Percentiles rank a stretch among this genome's conserved stretches.
Evolutionary conservation across 2,113 vertebrate genomes (phyloP).

Genomic region (Caranx ignobilis): DNA sequence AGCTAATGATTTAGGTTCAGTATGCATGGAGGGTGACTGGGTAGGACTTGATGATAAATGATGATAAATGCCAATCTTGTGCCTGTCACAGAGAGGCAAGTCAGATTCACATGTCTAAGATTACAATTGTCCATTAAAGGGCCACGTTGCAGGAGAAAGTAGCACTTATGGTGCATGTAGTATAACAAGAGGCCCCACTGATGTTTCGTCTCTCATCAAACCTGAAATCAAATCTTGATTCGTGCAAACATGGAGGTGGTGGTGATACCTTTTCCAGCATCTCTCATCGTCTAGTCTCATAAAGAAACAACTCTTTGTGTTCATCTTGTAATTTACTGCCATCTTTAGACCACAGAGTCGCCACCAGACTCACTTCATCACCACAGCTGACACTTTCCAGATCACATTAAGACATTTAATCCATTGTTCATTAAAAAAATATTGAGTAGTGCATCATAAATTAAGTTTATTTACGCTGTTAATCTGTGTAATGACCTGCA

Average conservation of each 20-base stretch:
- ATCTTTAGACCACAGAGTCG: too few relatives aligned
- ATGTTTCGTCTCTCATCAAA: not conserved
- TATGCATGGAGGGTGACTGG: not conserved
- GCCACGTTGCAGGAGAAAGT: not conserved
- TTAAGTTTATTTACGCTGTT: not conserved
- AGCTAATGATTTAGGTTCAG: slow-evolving; percentile 21
- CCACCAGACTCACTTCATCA: too few relatives aligned
- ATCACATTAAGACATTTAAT: too few relatives aligned
- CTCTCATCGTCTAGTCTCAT: too few relatives aligned
- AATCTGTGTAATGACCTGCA: not conserved
- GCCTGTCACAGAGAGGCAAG: not conserved
- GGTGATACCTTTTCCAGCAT: too few relatives aligned
- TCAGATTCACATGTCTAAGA: not conserved
- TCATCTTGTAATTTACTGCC: too few relatives aligned
- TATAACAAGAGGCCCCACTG: not conserved
- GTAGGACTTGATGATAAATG: not conserved
- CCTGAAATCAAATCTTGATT: too few relatives aligned
- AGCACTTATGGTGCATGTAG: not conserved
- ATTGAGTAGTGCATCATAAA: too few relatives aligned
- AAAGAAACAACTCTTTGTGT: too few relatives aligned
- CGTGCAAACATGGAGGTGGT: too few relatives aligned
- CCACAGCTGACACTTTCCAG: too few relatives aligned
- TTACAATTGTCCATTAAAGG: slow-evolving; percentile 1
- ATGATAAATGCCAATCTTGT: slow-evolving; percentile 4
- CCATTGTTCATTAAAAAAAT: too few relatives aligned